Percentiles rank a stretch among this genome's conserved stretches.
phyloP scores from a whole-genome alignment of 1,140 invertebrate species.

The Drosophila lini region DNA sequence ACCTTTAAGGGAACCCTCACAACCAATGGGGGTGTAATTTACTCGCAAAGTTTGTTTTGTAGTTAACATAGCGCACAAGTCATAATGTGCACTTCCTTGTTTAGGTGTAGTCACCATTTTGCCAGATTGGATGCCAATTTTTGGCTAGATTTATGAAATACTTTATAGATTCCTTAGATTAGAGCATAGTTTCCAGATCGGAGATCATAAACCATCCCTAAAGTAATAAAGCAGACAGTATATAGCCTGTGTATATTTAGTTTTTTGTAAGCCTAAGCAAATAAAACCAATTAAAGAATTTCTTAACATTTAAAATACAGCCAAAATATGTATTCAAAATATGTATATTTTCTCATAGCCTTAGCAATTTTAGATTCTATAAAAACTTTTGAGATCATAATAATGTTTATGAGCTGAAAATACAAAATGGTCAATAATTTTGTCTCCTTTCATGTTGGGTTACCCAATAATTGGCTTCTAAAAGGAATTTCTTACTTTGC shows the following conservation, averaged over 20 bases:
- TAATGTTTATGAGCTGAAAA: constrained; percentile 2
- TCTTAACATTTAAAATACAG: background rate
- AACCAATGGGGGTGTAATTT: constrained; percentile 15
- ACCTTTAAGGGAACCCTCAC: constrained; percentile 26
- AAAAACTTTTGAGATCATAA: background rate
- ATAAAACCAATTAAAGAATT: background rate
- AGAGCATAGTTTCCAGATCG: background rate
- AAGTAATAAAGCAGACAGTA: background rate
- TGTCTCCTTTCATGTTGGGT: constrained; percentile 1
- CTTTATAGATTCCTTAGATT: background rate
- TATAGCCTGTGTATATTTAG: background rate
- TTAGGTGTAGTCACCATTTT: background rate
- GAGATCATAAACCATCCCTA: background rate
- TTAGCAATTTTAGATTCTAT: background rate
- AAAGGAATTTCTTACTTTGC: constrained; percentile 14
- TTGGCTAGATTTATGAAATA: no score
- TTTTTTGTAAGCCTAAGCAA: background rate
- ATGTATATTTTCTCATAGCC: background rate
- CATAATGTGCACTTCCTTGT: constrained; percentile 8
- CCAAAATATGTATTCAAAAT: background rate
- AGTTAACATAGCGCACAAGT: background rate
- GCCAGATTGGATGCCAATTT: background rate
- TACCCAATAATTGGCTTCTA: constrained; percentile 13
- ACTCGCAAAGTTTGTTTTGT: background rate
- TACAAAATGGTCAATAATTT: background rate